Evolutionary conservation across 2,888 invertebrate genomes (phyloP).

Genomic region (Helobdella robusta): DNA sequence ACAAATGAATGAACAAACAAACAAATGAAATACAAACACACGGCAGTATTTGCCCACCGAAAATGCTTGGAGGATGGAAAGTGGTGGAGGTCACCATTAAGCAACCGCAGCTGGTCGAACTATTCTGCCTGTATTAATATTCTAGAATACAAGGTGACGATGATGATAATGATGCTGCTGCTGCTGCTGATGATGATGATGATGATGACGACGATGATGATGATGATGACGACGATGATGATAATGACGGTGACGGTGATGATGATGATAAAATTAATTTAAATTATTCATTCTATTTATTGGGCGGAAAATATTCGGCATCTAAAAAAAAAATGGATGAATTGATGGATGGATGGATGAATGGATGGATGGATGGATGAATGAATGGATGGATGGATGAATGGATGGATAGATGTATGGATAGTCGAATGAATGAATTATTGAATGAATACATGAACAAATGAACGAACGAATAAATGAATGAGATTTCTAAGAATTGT

Average conservation of each 20-base stretch:
- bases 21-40: neutral
- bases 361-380: no score
- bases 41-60: constrained; percentile 55
- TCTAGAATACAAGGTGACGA: constrained; percentile 45
- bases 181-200: neutral
- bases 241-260: neutral
- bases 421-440: no score
- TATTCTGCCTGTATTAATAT: constrained; percentile 75
- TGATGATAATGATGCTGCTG: neutral
- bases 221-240: constrained; percentile 13
- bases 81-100: constrained; percentile 72
- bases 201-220: constrained; percentile 5
- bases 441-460: no score
- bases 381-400: no score
- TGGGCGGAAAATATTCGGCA: no score
- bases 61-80: constrained; percentile 68
- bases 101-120: constrained; percentile 74
- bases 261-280: constrained; percentile 1
- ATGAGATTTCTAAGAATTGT: no score
- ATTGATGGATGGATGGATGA: no score
- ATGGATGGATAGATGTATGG: no score
- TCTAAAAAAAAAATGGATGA: no score
- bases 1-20: constrained; percentile 2
- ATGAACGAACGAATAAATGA: no score
- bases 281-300: no score